A percentile compares a stretch with the other conserved stretches of the same genome.
Conservation (phyloP, 2,113 vertebrate genomes). For the Serinus canaria region DNA sequence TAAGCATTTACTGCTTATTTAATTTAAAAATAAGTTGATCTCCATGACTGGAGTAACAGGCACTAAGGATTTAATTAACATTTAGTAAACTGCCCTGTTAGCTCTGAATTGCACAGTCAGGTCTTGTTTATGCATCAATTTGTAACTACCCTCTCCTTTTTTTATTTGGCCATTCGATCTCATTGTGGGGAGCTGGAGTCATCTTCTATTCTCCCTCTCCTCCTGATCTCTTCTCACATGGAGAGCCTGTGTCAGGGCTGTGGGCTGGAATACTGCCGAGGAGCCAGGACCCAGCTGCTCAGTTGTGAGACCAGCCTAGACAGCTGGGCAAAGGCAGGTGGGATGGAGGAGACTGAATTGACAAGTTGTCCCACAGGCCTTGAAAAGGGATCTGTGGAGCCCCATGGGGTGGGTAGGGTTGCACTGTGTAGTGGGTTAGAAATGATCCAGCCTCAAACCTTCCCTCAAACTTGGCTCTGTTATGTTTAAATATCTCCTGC, state of each 20-base stretch:
- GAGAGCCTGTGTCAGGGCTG: neutral
- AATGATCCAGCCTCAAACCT: neutral
- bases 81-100: constrained; percentile 72
- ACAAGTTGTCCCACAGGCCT: neutral
- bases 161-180: neutral
- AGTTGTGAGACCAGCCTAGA: neutral
- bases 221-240: neutral
- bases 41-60: constrained; percentile 70
- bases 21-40: constrained; percentile 79
- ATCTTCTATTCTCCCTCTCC: neutral
- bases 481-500: neutral
- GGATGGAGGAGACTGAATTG: neutral
- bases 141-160: neutral
- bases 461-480: neutral
- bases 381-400: neutral
- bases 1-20: constrained; percentile 78
- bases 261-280: neutral
- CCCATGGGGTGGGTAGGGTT: neutral
- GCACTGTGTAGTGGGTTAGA: neutral
- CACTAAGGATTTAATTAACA: constrained; percentile 77
- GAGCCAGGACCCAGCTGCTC: neutral
- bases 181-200: neutral
- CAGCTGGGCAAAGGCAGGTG: neutral
- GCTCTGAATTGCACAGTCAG: constrained; percentile 59
- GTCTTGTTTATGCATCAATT: constrained; percentile 57